Evolutionary conservation across 2,113 vertebrate genomes (phyloP).

Genomic region (Laticauda laticaudata): DNA sequence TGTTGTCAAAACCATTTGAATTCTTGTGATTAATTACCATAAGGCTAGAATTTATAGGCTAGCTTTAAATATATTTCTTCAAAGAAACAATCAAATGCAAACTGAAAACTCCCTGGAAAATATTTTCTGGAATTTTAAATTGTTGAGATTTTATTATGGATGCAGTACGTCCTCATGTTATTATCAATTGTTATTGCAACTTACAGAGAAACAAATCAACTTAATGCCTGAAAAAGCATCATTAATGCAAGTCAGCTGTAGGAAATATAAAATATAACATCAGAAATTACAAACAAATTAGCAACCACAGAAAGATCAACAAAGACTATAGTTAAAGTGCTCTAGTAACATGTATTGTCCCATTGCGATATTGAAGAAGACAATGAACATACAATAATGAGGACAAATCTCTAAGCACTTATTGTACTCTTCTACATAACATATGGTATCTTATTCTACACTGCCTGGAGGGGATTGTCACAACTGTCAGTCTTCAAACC

Average conservation of each 20-base stretch:
- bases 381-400: neutral
- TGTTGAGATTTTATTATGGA: neutral
- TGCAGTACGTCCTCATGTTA: neutral
- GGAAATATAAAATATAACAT: neutral
- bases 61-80: neutral
- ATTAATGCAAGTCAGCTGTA: neutral
- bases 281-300: neutral
- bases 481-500: neutral
- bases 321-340: neutral
- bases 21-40: slow-evolving; percentile 6
- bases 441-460: neutral
- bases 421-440: neutral
- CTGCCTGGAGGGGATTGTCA: neutral
- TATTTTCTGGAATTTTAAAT: neutral
- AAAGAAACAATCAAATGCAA: neutral
- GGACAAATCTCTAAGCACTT: neutral
- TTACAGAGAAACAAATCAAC: neutral
- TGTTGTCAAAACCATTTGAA: slow-evolving; percentile 11
- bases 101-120: neutral
- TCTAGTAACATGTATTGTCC: neutral
- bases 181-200: neutral
- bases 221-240: neutral
- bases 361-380: neutral
- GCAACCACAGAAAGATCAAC: neutral
- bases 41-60: neutral